phyloP scores from a whole-genome alignment of 1,140 invertebrate species.

The Octopus bimaculoides region DNA sequence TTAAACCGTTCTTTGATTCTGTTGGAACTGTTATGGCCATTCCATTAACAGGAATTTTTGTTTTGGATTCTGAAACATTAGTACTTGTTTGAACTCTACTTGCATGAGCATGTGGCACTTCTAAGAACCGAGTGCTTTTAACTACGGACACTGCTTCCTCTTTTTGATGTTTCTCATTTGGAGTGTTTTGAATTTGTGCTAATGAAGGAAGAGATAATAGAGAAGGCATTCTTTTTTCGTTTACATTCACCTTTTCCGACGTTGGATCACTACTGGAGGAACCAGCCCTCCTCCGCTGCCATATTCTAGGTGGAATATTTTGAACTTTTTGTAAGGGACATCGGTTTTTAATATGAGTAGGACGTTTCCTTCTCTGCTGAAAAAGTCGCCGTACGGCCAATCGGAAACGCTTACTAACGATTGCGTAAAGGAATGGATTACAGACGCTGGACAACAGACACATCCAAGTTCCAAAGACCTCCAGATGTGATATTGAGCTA shows the following conservation, averaged over 20 bases:
- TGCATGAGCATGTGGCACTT: not conserved
- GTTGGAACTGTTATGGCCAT: not conserved
- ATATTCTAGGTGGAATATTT: not conserved
- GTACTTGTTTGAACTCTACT: not conserved
- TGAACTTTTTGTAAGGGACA: not conserved
- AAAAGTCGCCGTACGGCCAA: conserved; percentile 18
- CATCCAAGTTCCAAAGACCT: conserved; percentile 19
- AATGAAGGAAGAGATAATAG: not conserved
- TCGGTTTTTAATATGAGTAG: not conserved
- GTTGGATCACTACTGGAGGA: conserved; percentile 10
- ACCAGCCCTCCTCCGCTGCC: not conserved
- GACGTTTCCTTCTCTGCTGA: not conserved
- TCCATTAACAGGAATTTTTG: not conserved
- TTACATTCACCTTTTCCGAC: not conserved
- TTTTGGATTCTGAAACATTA: not conserved
- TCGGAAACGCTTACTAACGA: conserved; percentile 26
- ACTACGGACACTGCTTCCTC: not conserved
- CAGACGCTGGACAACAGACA: conserved; percentile 20
- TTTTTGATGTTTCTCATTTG: not conserved
- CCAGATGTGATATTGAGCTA: not conserved
- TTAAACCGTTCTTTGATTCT: not conserved
- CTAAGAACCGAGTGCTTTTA: not conserved
- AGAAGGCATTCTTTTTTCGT: not conserved
- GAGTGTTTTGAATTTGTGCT: not conserved
- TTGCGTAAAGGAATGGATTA: conserved; percentile 35